A percentile compares a stretch with the other conserved stretches of the same genome.
phyloP scores from a whole-genome alignment of 2,888 invertebrate genomes.

The Sycophila texana region DNA sequence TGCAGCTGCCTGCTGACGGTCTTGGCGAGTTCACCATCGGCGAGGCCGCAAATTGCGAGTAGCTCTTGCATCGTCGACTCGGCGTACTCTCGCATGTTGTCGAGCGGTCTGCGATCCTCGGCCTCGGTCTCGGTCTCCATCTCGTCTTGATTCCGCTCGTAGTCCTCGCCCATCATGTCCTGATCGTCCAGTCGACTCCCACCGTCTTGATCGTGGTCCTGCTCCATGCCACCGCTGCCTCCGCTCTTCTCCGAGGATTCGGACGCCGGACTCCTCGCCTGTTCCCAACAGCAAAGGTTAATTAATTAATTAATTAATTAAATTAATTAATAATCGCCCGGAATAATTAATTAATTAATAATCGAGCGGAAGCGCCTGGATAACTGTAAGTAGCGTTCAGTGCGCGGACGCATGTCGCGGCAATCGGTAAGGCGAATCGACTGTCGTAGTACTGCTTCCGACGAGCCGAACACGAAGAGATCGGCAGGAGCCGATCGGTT shows the following conservation, averaged over 20 bases:
- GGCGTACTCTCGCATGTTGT: constrained; percentile 77
- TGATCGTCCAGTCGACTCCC: constrained; percentile 53
- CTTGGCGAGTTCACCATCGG: constrained; percentile 74
- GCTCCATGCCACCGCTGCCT: constrained; percentile 64
- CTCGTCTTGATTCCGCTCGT: constrained; percentile 64
- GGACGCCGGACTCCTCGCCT: constrained; percentile 72
- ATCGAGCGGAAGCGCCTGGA: too few relatives aligned
- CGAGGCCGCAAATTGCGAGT: constrained; percentile 77
- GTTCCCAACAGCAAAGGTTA: background rate
- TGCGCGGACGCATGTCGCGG: background rate
- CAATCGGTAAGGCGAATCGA: background rate
- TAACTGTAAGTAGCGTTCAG: too few relatives aligned
- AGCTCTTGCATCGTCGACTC: constrained; percentile 79
- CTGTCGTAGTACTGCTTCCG: too few relatives aligned
- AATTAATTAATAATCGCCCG: too few relatives aligned
- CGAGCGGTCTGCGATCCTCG: constrained; percentile 66
- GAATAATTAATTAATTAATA: too few relatives aligned
- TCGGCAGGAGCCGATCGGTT: too few relatives aligned
- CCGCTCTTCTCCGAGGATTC: constrained; percentile 73
- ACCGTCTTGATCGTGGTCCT: constrained; percentile 57
- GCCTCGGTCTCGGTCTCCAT: constrained; percentile 65
- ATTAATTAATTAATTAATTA: too few relatives aligned
- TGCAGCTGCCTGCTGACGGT: constrained; percentile 74
- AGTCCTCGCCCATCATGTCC: constrained; percentile 53
- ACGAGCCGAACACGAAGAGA: too few relatives aligned